These are phyloP conservation scores for Strix uralensis DNA, from an alignment of 2,113 vertebrate species.

Conservation along the genomic window DNA sequence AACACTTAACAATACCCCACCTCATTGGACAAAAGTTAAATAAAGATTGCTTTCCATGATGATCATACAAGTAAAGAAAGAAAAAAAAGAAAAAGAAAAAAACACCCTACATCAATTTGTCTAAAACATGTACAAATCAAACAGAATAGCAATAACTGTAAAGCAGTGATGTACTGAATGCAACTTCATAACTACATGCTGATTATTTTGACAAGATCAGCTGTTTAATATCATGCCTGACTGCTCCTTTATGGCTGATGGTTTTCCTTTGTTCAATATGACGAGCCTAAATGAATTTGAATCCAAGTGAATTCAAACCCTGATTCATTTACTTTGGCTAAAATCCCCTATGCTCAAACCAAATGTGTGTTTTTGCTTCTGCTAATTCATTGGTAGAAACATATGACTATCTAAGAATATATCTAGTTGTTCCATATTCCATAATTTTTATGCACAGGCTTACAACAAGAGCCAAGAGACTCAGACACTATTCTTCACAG, in stretches of 20 bases:
- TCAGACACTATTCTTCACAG: not conserved
- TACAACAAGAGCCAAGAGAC: not conserved
- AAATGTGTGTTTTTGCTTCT: constrained; percentile 7
- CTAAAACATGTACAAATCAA: constrained; percentile 16
- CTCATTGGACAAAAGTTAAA: not conserved
- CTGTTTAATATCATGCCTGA: constrained; percentile 76
- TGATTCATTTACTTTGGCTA: constrained; percentile 59
- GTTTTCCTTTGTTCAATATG: constrained; percentile 69
- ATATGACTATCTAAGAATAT: not conserved
- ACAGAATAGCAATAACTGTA: constrained; percentile 15
- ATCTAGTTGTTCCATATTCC: not conserved
- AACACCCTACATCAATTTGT: not conserved
- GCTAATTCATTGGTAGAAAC: not conserved
- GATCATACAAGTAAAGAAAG: not conserved
- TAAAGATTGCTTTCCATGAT: not conserved
- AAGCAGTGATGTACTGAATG: constrained; percentile 8
- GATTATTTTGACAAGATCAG: constrained; percentile 76
- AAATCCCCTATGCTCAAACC: constrained; percentile 32
- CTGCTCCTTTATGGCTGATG: constrained; percentile 62
- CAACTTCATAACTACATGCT: constrained; percentile 10
- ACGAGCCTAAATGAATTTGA: constrained; percentile 69
- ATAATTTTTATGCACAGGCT: not conserved
- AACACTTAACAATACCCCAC: not conserved
- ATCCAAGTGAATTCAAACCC: constrained; percentile 67
- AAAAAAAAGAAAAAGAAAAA: not conserved